Evolutionary conservation across 1,140 invertebrate species (phyloP).

Genomic region (Drosophila ambigua): DNA sequence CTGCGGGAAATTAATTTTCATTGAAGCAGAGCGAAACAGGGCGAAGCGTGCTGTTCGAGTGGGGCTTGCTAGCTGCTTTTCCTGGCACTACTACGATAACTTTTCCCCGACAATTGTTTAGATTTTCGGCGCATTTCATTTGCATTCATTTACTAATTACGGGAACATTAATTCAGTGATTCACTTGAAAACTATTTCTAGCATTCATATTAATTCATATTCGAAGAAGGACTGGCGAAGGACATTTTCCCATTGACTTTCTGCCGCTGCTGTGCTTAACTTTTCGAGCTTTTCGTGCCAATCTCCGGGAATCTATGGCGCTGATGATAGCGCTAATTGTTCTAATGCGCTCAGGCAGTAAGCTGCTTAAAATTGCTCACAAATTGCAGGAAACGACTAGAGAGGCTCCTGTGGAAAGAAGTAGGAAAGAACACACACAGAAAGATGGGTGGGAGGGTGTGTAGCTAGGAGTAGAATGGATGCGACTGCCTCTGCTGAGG

Average conservation of each 20-base stretch:
- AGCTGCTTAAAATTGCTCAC: slow-evolving; percentile 61
- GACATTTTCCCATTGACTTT: slow-evolving; percentile 8
- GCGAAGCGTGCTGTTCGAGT: background rate
- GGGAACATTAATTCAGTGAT: background rate
- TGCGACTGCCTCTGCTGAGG: too few relatives aligned
- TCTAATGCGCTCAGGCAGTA: slow-evolving; percentile 69
- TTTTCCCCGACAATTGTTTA: background rate
- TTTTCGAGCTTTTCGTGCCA: slow-evolving; percentile 7
- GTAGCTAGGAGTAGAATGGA: background rate
- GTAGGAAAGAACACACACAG: background rate
- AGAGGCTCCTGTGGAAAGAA: background rate
- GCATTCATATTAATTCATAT: background rate
- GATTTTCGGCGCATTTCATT: slow-evolving; percentile 17
- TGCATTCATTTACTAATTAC: slow-evolving; percentile 35
- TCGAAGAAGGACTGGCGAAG: background rate
- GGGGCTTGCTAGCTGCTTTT: too few relatives aligned
- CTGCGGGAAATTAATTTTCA: slow-evolving; percentile 63
- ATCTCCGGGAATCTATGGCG: slow-evolving; percentile 33
- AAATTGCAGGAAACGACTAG: slow-evolving; percentile 27
- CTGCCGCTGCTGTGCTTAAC: slow-evolving; percentile 22
- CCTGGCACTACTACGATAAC: background rate
- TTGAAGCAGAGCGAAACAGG: slow-evolving; percentile 9
- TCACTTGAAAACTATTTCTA: background rate
- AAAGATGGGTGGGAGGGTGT: background rate
- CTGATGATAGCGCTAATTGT: slow-evolving; percentile 58